phyloP scores from a whole-genome alignment of 2,888 invertebrate genomes.

The Drosophila subsilvestris region DNA sequence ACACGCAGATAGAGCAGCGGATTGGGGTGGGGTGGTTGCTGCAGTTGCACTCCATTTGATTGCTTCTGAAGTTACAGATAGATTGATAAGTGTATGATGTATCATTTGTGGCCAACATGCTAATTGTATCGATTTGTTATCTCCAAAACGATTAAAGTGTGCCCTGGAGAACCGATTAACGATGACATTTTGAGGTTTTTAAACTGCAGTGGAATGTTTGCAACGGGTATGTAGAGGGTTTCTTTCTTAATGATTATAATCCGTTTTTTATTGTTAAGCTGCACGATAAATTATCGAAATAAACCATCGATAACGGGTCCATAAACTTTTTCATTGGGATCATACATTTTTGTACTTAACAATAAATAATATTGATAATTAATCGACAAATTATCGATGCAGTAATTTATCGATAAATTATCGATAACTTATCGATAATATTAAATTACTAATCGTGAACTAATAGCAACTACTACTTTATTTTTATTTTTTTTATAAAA shows the following conservation, averaged over 20 bases:
- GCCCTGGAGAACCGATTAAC: neutral
- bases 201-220: too few relatives aligned
- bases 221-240: neutral
- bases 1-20: neutral
- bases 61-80: neutral
- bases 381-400: neutral
- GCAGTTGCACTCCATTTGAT: neutral
- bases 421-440: neutral
- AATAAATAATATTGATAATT: neutral
- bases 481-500: too few relatives aligned
- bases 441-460: too few relatives aligned
- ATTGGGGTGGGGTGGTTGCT: neutral
- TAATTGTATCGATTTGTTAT: neutral
- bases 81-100: neutral
- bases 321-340: too few relatives aligned
- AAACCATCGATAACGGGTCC: too few relatives aligned
- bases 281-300: too few relatives aligned
- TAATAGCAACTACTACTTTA: too few relatives aligned
- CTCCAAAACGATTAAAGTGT: neutral
- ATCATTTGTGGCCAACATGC: neutral
- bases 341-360: too few relatives aligned
- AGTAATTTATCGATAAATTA: neutral
- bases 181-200: neutral
- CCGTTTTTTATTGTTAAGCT: too few relatives aligned
- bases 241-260: neutral